Conservation (phyloP, 2,888 invertebrate species). For the Zhengitettix transpicula region DNA sequence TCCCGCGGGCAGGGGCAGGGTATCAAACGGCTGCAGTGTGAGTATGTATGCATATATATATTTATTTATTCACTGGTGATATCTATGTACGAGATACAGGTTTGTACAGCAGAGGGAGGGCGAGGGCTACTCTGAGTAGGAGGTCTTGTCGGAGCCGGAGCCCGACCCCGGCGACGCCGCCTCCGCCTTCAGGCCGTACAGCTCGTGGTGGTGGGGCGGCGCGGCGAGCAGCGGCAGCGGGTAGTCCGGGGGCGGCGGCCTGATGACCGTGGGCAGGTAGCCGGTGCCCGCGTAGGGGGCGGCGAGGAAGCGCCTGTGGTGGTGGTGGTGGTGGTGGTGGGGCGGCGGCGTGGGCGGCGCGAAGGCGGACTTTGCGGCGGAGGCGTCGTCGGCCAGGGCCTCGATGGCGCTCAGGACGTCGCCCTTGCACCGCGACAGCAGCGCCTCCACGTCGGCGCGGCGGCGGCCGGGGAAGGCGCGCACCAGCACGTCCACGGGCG, state of each 20-base stretch:
- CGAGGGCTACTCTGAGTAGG: slow-evolving; percentile 31
- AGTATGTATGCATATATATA: no score
- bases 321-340: slow-evolving; percentile 26
- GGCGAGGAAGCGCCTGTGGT: slow-evolving; percentile 50
- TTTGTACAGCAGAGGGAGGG: no score
- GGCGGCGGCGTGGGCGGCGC: slow-evolving; percentile 39
- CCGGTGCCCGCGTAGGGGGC: slow-evolving; percentile 73
- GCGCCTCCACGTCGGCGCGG: slow-evolving; percentile 69
- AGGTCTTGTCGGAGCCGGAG: slow-evolving; percentile 36
- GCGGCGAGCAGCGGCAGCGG: slow-evolving; percentile 18
- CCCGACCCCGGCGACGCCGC: slow-evolving; percentile 32
- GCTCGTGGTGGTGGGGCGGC: slow-evolving; percentile 21
- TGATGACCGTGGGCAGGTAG: slow-evolving; percentile 63
- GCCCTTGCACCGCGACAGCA: slow-evolving; percentile 63
- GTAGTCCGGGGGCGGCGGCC: slow-evolving; percentile 26
- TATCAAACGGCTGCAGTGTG: no score
- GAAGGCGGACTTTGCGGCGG: slow-evolving; percentile 50
- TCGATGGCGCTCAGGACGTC: slow-evolving; percentile 60
- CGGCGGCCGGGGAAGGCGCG: slow-evolving; percentile 81
- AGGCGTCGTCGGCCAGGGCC: slow-evolving; percentile 49
- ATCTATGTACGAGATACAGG: no score
- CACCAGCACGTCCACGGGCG: slow-evolving; percentile 73
- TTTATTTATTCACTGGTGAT: no score
- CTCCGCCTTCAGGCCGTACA: slow-evolving; percentile 19
- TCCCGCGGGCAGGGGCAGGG: no score